phyloP scores from a whole-genome alignment of 2,888 invertebrate genomes.

The Agriotes lineatus region DNA sequence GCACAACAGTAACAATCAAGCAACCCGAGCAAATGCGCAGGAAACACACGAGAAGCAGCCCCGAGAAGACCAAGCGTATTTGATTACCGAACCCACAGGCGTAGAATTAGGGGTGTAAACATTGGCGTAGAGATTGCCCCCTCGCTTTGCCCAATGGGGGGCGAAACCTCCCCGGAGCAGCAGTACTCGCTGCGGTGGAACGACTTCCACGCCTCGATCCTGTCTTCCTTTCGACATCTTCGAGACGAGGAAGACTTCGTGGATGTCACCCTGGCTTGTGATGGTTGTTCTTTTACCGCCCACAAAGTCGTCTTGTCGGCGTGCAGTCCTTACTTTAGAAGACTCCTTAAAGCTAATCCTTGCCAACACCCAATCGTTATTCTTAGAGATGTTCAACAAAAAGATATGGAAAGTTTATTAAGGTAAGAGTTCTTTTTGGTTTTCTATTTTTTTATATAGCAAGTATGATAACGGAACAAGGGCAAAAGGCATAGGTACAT shows the following conservation, averaged over 20 bases:
- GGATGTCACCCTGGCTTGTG: conserved; percentile 93
- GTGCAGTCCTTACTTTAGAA: conserved; percentile 92
- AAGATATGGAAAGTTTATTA: conserved; percentile 88
- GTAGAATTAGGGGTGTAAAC: conserved; percentile 56
- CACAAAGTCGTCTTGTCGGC: conserved; percentile 93
- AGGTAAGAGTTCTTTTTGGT: conserved; percentile 67
- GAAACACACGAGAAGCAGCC: conserved; percentile 20
- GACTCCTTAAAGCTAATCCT: conserved; percentile 89
- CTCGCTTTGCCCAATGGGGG: conserved; percentile 70
- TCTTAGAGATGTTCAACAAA: conserved; percentile 85
- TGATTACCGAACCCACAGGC: conserved; percentile 8
- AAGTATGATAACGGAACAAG: too few species aligned
- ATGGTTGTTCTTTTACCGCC: conserved; percentile 88
- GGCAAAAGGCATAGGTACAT: too few species aligned
- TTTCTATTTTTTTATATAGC: not conserved
- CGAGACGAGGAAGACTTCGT: conserved; percentile 93
- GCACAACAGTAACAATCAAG: not conserved
- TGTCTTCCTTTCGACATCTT: conserved; percentile 89
- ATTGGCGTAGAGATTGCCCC: conserved; percentile 67
- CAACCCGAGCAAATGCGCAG: conserved; percentile 30
- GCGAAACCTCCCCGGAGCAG: conserved; percentile 77
- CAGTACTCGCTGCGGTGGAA: conserved; percentile 96
- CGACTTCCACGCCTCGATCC: conserved; percentile 92
- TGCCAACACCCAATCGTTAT: conserved; percentile 93
- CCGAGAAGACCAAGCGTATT: conserved; percentile 16